Percentiles rank a stretch among this genome's conserved stretches.
These are phyloP conservation scores for Drosophila burlai DNA, from an alignment of 1,140 invertebrate species.

Conservation along the genomic window DNA sequence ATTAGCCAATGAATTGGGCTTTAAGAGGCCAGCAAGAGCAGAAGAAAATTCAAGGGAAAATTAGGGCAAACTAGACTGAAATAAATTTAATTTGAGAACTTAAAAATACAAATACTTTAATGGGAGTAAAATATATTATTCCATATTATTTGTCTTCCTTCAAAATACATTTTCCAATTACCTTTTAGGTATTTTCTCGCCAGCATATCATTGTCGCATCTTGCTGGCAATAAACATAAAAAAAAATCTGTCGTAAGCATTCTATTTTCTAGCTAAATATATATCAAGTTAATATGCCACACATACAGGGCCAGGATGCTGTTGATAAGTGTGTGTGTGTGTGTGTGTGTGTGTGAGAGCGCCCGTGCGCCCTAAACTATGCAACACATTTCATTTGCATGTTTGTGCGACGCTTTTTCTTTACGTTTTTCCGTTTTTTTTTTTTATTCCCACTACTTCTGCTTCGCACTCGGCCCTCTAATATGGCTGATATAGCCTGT, in stretches of 20 bases:
- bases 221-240: slow-evolving; percentile 23
- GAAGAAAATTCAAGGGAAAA: not conserved
- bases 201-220: not conserved
- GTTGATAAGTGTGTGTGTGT: slow-evolving; percentile 26
- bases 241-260: slow-evolving; percentile 62
- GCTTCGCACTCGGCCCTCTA: slow-evolving; percentile 27
- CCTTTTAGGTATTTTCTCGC: not conserved
- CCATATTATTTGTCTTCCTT: not conserved
- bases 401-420: slow-evolving; percentile 62
- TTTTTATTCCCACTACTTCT: slow-evolving; percentile 7
- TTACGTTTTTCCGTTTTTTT: not conserved
- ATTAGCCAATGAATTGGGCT: slow-evolving; percentile 18
- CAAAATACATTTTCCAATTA: slow-evolving; percentile 12
- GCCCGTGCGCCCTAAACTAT: slow-evolving; percentile 65
- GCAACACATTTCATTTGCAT: slow-evolving; percentile 79
- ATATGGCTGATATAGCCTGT: slow-evolving; percentile 42
- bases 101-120: not conserved
- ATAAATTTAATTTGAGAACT: not conserved
- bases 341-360: slow-evolving; percentile 24
- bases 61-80: not conserved
- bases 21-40: not conserved
- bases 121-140: not conserved
- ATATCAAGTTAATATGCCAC: slow-evolving; percentile 75
- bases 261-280: slow-evolving; percentile 64
- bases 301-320: slow-evolving; percentile 22